Evolutionary conservation across 1,140 invertebrate species (phyloP).

Genomic region (Pantala flavescens): DNA sequence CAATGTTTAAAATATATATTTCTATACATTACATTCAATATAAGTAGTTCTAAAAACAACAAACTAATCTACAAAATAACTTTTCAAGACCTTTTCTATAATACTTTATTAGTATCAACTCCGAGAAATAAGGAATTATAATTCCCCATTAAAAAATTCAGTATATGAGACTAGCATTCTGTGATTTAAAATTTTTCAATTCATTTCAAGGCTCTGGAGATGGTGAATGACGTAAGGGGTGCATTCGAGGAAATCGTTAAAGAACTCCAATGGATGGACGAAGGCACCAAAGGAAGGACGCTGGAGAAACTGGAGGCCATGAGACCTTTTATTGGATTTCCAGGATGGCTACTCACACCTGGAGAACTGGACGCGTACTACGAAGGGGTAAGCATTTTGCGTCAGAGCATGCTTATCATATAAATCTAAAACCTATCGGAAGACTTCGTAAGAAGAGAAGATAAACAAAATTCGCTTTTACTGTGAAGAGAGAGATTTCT

Average conservation of each 20-base stretch:
- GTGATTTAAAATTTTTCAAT: too few relatives aligned
- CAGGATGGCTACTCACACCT: constrained; percentile 37
- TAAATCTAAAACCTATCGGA: too few relatives aligned
- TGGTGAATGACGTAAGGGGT: constrained; percentile 59
- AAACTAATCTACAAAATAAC: too few relatives aligned
- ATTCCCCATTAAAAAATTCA: not conserved
- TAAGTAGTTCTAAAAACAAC: too few relatives aligned
- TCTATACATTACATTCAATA: too few relatives aligned
- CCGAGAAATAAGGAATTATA: not conserved
- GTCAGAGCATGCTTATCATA: too few relatives aligned
- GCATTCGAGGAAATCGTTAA: constrained; percentile 59
- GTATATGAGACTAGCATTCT: not conserved
- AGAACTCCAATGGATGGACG: constrained; percentile 38
- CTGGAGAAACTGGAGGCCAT: constrained; percentile 28
- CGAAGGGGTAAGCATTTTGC: constrained; percentile 35
- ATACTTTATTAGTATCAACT: too few relatives aligned
- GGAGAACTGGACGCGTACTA: constrained; percentile 46
- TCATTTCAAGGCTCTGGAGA: constrained; percentile 50
- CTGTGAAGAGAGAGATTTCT: too few relatives aligned
- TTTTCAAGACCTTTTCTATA: too few relatives aligned
- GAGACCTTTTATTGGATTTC: constrained; percentile 31
- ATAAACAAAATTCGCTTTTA: too few relatives aligned
- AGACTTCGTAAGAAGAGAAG: too few relatives aligned
- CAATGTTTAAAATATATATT: too few relatives aligned
- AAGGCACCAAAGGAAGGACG: constrained; percentile 30